Evolutionary conservation across 2,797 vertebrate species (phyloP), one percentile per base, ranked within the genome.

Genomic region (Taeniopygia guttata): DNA sequence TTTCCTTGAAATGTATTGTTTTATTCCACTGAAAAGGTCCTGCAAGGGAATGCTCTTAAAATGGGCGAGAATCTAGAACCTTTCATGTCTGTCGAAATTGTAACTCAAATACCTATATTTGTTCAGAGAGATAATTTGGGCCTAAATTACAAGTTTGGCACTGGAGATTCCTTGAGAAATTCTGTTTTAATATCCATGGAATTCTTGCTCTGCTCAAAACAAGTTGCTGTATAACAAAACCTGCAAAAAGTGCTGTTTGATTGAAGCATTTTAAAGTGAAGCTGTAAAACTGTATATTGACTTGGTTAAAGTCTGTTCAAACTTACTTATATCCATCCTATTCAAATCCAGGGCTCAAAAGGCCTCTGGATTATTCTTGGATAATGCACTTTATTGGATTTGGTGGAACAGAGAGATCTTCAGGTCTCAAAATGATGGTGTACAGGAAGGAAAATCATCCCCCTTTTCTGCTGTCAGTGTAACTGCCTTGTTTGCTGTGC

Each of bases 381-480:
- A 16, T 91, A 87, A 90, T 74, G n/a, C 55, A 80, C 46, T 84
- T 94, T 67, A 83, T 79, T 94, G 83, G 52, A 76, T 92, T 92
- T 69, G n/a, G 70, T 76, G 77, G 68, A 93, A 84, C 87, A 91
- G 52, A 52, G 74, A 76, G 59, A 84, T 75, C 77, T 67, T 77
- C 25, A 67, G 74, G 73, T 81, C 80, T 88, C 82, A 84, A 54
- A 73, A 36, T 4, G 3, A 60, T 84, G 25, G 11, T 67, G 63
- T n/a, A 3, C 20, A 51, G 67, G 67, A 79, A 43, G 38, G 59
- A 46, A 58, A 82, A 48, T 89, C 32, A 46, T 13, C 6, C 20
- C 20, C 14, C 32, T 26, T 74, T 66, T 34, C n/a, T 84, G 48
- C 81, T 70, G 62, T 21, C 64, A n/a, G 42, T 2, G 1, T 34